Evolutionary conservation across 2,113 vertebrate species (phyloP), one percentile per base, ranked within the genome.

Genomic region (Rhinogobius similis): DNA sequence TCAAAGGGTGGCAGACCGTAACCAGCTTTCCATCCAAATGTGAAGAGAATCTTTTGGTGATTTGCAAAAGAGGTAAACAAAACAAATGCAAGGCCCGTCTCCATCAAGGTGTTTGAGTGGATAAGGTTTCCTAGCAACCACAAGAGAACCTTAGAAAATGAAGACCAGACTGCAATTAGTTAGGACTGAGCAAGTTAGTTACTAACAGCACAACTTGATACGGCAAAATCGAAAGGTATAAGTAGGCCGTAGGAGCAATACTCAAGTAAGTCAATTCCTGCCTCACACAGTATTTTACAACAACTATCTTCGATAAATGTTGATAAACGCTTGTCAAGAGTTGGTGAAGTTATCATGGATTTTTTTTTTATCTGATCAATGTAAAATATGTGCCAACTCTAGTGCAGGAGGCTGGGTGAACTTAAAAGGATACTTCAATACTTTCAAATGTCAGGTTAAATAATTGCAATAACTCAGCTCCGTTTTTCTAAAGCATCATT

Each of bases 1-100:
- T 13, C 74, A 56, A 74, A 72, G 56, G 13, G 24, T 50, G 61
- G 67, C 38, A 38, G 67, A 52, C 67, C 68, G 66, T 39, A 62
- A 26, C 52, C 52, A 55, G 52, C 23, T 55, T 55, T 55, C 52
- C 52, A 55, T 55, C 52, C 52, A 55, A 55, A 55, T 55, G 52
- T 55, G 52, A 26, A 55, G 52, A 5, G 23, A 55, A 55, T 55
- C 52, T 55, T 23, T 26, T 24, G 23, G 52, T 55, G 52, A 26
- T 55, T 55, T 55, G 50, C 52, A 55, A 55, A 55, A 55, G 52
- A 26, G 23, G 52, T 55, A 55, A 55, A 55, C 52, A 55, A 55
- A 55, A 55, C 52, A 55, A 55, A 55, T 14, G 23, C 52, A 14
- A 55, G 52, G 23, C 52, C 11, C 11, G 23, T 14, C 52, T 55